Evolutionary conservation across 1,140 invertebrate species (phyloP), one percentile per base, ranked within the genome.

Genomic region (Drosophila repletoides): DNA sequence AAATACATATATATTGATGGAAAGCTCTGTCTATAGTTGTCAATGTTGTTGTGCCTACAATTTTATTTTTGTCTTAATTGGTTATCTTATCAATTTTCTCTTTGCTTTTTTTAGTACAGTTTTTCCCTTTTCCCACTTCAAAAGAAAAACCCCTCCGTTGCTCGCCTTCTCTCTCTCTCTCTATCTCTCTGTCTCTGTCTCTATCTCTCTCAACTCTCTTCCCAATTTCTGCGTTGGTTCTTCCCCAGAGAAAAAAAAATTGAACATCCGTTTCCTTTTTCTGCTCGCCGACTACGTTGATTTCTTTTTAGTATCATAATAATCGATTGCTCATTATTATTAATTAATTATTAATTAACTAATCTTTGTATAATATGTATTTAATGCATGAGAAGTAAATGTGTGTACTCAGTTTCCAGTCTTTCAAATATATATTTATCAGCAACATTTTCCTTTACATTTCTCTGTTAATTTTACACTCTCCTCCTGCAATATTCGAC

Each of bases 401-500:
- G 80, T 86, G 81, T 86, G 80, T 86, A 86, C 81, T 86, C 80
- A 67, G 74, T 80, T 76, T 61, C 48, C 59, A 64, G 59, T 80
- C 75, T 15, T 12, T 46, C 63, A 33, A 76, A 67, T 5, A 26
- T 29, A 5, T 28, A 29, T 21, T 59, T 55, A 10, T 19, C 38
- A 34, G 28, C n/a, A 17, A 38, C 7, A 34, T 33, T 5, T 34
- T 21, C 31, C 9, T 53, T 19, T 49, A 21, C 10, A 7, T 7
- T 17, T 24, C 3, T 36, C 17, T 28, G 6, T 53, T 33, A 5
- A 33, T 31, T 41, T 61, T 36, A 26, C 22, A 14, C 31, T 52
- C 14, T 48, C 26, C 38, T 56, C n/a, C n/a, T 43, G 12, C 1
- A 22, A 45, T 65, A 19, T 34, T 40, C n/a, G n/a, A 22, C 29